Conservation (phyloP, 2,888 invertebrate genomes). For the Acanthosepion esculentum region DNA sequence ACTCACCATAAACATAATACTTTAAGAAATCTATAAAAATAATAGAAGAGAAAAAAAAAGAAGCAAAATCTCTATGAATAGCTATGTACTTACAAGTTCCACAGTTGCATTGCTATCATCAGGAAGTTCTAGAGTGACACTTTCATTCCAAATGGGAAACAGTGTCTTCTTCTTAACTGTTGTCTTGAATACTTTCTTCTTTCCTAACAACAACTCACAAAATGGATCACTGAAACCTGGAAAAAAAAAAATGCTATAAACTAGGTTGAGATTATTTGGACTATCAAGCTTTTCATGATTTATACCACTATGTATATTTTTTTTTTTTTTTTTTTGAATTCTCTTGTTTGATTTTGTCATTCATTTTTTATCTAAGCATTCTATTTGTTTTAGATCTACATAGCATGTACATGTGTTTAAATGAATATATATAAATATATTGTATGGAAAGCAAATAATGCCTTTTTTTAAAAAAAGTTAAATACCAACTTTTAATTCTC, state of each 20-base stretch:
- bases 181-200: slow-evolving; percentile 77
- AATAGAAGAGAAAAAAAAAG: slow-evolving; percentile 41
- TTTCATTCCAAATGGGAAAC: slow-evolving; percentile 78
- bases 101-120: slow-evolving; percentile 74
- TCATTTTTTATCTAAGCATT: too few species aligned
- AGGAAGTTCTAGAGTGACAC: slow-evolving; percentile 77
- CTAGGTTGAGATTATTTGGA: background rate
- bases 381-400: too few species aligned
- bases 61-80: slow-evolving; percentile 40
- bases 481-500: too few species aligned
- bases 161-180: slow-evolving; percentile 78
- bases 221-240: slow-evolving; percentile 78
- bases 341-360: too few species aligned
- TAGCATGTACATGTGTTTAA: too few species aligned
- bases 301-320: too few species aligned
- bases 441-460: too few species aligned
- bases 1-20: too few species aligned
- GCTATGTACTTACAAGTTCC: slow-evolving; percentile 76
- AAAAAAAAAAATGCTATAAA: background rate
- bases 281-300: background rate
- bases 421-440: too few species aligned
- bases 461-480: too few species aligned
- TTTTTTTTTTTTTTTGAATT: too few species aligned
- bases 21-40: slow-evolving; percentile 68
- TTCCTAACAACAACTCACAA: slow-evolving; percentile 77